Percentiles rank a stretch among this genome's conserved stretches.
Conservation (phyloP, 2,797 vertebrate species). For the Artibeus jamaicensis region DNA sequence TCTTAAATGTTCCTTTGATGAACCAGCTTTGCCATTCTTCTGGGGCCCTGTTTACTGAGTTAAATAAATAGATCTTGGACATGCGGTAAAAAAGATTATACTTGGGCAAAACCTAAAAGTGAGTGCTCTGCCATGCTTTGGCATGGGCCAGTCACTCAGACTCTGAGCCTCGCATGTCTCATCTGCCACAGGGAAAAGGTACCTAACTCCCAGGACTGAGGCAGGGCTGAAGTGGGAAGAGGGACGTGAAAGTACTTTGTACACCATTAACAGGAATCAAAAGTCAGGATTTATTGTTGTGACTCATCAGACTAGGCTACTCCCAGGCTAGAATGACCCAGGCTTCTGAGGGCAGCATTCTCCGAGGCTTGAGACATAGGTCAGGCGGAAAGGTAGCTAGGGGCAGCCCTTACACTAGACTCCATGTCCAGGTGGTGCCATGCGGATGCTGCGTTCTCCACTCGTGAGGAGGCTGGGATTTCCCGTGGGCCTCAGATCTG, state of each 20-base stretch:
- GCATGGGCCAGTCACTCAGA: neutral
- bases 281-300: slow-evolving; percentile 22
- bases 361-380: neutral
- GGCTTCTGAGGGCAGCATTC: neutral
- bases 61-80: neutral
- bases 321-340: neutral
- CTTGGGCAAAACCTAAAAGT: neutral
- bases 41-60: neutral
- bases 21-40: neutral
- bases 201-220: neutral
- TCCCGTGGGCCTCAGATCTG: neutral
- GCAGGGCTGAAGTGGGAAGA: neutral
- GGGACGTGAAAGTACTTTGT: neutral
- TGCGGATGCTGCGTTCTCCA: neutral
- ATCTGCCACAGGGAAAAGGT: neutral
- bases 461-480: neutral
- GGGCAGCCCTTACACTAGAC: neutral
- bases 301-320: neutral
- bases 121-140: neutral
- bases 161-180: neutral
- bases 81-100: neutral
- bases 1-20: neutral
- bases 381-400: neutral
- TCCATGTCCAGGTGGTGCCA: neutral
- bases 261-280: neutral